Percentiles rank a stretch among this genome's conserved stretches.
phyloP scores from a whole-genome alignment of 2,113 vertebrate species.

The Anoura caudifer region DNA sequence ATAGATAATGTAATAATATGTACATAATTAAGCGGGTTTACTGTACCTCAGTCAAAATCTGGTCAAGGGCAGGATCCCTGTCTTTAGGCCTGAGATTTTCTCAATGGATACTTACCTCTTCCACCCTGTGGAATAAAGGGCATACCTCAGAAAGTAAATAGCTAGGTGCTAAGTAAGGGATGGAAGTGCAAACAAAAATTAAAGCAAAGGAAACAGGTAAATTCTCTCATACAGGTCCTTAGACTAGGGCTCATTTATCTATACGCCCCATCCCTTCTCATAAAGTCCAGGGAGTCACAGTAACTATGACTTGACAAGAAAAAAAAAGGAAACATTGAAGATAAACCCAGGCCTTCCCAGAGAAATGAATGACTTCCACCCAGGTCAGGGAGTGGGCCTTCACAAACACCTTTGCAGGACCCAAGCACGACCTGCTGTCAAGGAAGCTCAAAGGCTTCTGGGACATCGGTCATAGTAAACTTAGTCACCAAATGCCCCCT shows the following conservation, averaged over 20 bases:
- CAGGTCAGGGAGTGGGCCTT: neutral
- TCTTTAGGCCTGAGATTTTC: constrained; percentile 27
- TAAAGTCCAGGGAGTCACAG: neutral
- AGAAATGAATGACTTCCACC: neutral
- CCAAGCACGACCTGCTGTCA: neutral
- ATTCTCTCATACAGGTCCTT: neutral
- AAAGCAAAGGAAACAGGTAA: neutral
- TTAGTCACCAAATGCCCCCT: constrained; percentile 32
- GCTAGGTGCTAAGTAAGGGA: neutral
- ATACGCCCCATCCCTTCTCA: neutral
- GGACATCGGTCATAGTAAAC: constrained; percentile 11
- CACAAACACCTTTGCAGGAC: neutral
- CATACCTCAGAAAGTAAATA: neutral
- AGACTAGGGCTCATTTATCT: neutral
- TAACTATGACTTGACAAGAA: neutral
- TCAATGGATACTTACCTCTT: neutral
- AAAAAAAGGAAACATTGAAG: neutral
- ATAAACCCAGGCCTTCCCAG: neutral
- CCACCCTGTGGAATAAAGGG: neutral
- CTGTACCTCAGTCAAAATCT: constrained; percentile 73
- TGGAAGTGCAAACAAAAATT: neutral
- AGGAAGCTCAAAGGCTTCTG: neutral
- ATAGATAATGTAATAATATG: constrained; percentile 78
- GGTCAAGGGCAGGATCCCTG: constrained; percentile 52
- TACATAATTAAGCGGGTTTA: constrained; percentile 73